Conservation (phyloP, 2,888 invertebrate species). For the Drosophila melanosoma region DNA sequence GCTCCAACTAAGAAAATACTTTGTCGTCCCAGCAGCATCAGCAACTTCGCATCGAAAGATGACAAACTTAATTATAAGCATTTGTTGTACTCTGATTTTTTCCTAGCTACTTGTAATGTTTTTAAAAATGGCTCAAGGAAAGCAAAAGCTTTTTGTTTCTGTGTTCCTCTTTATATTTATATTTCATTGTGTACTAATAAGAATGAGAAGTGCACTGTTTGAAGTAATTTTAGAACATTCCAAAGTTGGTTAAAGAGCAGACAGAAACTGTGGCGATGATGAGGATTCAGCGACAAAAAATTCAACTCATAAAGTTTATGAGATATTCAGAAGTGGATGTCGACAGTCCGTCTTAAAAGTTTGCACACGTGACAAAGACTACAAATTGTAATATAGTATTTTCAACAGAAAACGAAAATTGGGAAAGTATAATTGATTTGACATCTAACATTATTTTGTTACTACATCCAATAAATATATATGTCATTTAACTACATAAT, state of each 20-base stretch:
- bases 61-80: conserved; percentile 40
- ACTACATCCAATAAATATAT: conserved; percentile 3
- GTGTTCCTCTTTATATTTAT: conserved; percentile 62
- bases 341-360: conserved; percentile 35
- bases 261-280: conserved; percentile 52
- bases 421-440: neutral
- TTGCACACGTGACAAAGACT: conserved; percentile 10
- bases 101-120: conserved; percentile 21
- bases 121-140: conserved; percentile 39
- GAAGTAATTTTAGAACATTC: conserved; percentile 43
- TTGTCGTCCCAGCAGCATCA: neutral
- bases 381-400: conserved; percentile 11
- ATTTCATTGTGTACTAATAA: conserved; percentile 61
- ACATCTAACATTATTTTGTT: conserved; percentile 29
- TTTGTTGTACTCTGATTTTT: conserved; percentile 1
- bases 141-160: conserved; percentile 42
- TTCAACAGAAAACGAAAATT: neutral
- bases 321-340: conserved; percentile 12
- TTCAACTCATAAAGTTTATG: conserved; percentile 53
- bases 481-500: conserved; percentile 10
- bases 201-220: conserved; percentile 16
- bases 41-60: conserved; percentile 33
- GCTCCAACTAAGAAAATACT: conserved; percentile 14
- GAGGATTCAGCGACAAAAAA: conserved; percentile 21
- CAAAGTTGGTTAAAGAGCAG: conserved; percentile 12